A percentile compares a stretch with the other conserved stretches of the same genome.
Conservation (phyloP, 1,140 invertebrate genomes). For the Tetraneura akinire region DNA sequence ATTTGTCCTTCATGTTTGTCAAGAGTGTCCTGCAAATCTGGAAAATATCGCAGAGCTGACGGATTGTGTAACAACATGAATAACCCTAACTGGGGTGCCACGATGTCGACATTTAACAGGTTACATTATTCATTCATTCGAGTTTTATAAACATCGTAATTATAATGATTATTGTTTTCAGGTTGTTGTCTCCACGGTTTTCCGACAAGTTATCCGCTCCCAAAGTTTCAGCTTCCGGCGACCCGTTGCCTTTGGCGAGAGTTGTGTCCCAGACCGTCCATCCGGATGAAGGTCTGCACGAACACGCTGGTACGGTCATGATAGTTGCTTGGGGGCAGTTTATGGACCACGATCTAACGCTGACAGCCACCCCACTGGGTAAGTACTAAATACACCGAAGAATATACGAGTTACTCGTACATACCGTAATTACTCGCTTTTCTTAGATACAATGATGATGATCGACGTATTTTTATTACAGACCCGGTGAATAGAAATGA, state of each 20-base stretch:
- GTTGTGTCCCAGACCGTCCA: conserved; percentile 87
- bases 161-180: conserved; percentile 56
- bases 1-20: conserved; percentile 85
- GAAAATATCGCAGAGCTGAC: conserved; percentile 87
- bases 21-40: conserved; percentile 81
- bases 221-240: conserved; percentile 73
- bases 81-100: conserved; percentile 88
- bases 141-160: not conserved
- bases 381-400: conserved; percentile 55
- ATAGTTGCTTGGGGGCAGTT: conserved; percentile 93
- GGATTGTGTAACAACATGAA: conserved; percentile 91
- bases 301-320: conserved; percentile 92
- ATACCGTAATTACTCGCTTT: too few relatives aligned
- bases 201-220: conserved; percentile 81
- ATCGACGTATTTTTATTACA: conserved; percentile 58
- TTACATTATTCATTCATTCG: conserved; percentile 57
- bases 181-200: conserved; percentile 76
- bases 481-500: conserved; percentile 82
- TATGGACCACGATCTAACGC: conserved; percentile 90
- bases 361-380: conserved; percentile 84
- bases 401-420: conserved; percentile 11
- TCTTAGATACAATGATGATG: too few relatives aligned
- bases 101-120: conserved; percentile 80
- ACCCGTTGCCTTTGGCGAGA: conserved; percentile 75
- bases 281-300: conserved; percentile 86